A percentile compares a stretch with the other conserved stretches of the same genome.
These are phyloP conservation scores for Xenopus borealis DNA, from an alignment of 2,113 vertebrate genomes.

Conservation along the genomic window DNA sequence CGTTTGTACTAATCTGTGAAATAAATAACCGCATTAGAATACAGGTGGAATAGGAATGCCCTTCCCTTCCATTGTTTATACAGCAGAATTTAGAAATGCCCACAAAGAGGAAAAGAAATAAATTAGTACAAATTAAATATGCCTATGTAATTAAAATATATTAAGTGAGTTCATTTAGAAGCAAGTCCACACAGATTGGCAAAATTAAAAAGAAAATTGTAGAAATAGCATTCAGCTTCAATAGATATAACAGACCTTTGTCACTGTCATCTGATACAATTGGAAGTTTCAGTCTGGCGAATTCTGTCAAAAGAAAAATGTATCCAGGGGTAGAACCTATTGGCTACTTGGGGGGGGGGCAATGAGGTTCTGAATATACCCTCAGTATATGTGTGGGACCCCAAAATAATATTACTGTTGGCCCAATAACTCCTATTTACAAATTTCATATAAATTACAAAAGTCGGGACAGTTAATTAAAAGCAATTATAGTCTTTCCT, in stretches of 20 bases:
- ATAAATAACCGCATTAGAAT: slow-evolving; percentile 26
- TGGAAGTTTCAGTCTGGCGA: no score
- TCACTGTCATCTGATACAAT: no score
- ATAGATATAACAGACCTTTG: no score
- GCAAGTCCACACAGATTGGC: slow-evolving; percentile 38
- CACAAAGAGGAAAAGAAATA: slow-evolving; percentile 35
- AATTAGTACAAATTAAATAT: not conserved
- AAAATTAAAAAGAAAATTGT: not conserved
- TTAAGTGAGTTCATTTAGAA: slow-evolving; percentile 39
- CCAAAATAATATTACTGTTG: no score
- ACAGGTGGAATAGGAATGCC: slow-evolving; percentile 2
- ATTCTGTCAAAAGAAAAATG: no score
- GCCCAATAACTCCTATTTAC: no score
- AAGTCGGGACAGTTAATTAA: no score
- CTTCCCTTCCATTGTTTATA: slow-evolving; percentile 2
- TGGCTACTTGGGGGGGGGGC: no score
- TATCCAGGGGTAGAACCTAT: no score
- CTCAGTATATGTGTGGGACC: no score
- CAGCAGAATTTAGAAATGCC: slow-evolving; percentile 16
- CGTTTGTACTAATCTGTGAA: not conserved
- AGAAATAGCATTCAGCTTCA: not conserved
- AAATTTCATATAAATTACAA: no score
- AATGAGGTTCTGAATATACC: no score
- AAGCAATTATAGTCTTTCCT: not conserved
- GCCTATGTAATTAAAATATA: slow-evolving; percentile 9